Conservation (phyloP, 2,888 invertebrate species). For the Perizoma affinitatum region DNA sequence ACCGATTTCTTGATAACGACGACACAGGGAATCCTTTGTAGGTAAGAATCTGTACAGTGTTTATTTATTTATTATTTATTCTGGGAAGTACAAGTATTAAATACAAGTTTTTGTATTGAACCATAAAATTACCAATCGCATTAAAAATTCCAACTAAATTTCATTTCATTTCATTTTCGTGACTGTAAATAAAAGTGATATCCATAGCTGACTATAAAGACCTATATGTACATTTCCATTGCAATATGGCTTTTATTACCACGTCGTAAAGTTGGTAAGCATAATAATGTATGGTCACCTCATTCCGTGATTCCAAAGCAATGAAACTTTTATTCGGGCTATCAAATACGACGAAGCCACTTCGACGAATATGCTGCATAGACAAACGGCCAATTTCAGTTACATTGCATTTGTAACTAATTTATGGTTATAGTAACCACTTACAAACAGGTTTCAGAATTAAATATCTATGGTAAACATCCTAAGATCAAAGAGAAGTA, state of each 20-base stretch:
- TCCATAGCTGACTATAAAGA: conserved; percentile 10
- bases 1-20: too few relatives aligned
- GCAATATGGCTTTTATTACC: conserved; percentile 34
- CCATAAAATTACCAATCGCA: neutral
- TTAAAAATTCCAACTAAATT: conserved; percentile 3
- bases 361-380: conserved; percentile 34
- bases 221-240: conserved; percentile 18
- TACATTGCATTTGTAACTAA: too few relatives aligned
- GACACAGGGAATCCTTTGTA: too few relatives aligned
- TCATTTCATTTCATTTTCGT: conserved; percentile 1
- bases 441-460: too few relatives aligned
- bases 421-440: too few relatives aligned
- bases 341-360: conserved; percentile 40
- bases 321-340: conserved; percentile 51
- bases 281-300: conserved; percentile 27
- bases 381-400: conserved; percentile 15
- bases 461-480: too few relatives aligned
- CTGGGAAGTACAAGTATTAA: too few relatives aligned
- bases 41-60: too few relatives aligned
- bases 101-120: too few relatives aligned
- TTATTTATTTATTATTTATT: too few relatives aligned
- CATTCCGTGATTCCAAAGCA: conserved; percentile 43
- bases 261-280: conserved; percentile 25
- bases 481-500: too few relatives aligned
- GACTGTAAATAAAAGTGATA: conserved; percentile 14